Percentiles rank a stretch among this genome's conserved stretches.
Evolutionary conservation across 2,113 vertebrate genomes (phyloP).

Genomic region (Dasyurus viverrinus): DNA sequence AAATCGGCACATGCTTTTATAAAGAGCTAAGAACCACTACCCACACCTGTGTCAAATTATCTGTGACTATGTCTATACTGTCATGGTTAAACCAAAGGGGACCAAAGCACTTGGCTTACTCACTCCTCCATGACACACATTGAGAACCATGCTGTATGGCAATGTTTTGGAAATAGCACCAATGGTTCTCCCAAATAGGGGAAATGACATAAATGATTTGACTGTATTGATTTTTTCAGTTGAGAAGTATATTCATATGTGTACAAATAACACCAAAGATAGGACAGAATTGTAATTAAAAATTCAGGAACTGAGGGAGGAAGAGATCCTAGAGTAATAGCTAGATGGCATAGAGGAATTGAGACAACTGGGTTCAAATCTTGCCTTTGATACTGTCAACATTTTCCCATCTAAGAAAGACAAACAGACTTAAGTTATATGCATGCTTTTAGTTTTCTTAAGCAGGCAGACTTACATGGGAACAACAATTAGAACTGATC

Average conservation of each 20-base stretch:
- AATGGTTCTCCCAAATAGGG: background rate
- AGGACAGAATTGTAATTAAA: background rate
- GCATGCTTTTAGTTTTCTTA: too few relatives aligned
- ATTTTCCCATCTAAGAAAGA: too few relatives aligned
- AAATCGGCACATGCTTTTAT: constrained; percentile 58
- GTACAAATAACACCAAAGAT: background rate
- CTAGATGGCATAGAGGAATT: background rate
- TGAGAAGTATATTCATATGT: background rate
- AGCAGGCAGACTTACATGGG: too few relatives aligned
- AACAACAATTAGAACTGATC: too few relatives aligned
- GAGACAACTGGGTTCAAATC: background rate
- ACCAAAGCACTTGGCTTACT: background rate
- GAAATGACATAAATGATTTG: background rate
- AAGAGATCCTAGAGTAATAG: background rate
- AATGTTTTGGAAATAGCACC: background rate
- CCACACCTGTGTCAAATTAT: constrained; percentile 58
- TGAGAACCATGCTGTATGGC: background rate
- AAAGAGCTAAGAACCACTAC: constrained; percentile 44
- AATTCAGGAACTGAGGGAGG: background rate
- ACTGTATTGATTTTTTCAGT: background rate
- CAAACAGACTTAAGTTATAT: too few relatives aligned
- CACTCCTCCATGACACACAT: background rate
- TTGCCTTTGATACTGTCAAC: background rate
- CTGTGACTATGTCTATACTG: constrained; percentile 9
- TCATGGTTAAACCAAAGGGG: background rate